A percentile compares a stretch with the other conserved stretches of the same genome.
phyloP scores from a whole-genome alignment of 2,888 invertebrate genomes.

The Physocephala rufipes region DNA sequence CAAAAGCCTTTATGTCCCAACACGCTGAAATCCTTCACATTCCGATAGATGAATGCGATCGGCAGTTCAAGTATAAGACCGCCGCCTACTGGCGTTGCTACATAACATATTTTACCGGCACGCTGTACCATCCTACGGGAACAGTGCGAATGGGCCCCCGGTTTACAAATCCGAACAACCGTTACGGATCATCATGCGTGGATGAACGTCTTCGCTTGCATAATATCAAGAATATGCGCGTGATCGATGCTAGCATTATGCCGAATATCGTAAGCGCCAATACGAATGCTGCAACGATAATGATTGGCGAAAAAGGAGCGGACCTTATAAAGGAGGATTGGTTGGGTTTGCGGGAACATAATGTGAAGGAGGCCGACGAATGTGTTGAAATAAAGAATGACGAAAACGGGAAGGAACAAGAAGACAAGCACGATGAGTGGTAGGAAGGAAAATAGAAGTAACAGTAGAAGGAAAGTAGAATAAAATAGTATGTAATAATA shows the following conservation, averaged over 20 bases:
- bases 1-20: conserved; percentile 62
- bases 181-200: conserved; percentile 73
- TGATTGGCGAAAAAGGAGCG: conserved; percentile 85
- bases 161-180: not conserved
- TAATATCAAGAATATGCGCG: conserved; percentile 72
- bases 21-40: conserved; percentile 53
- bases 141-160: conserved; percentile 78
- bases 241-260: conserved; percentile 74
- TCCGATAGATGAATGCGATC: conserved; percentile 54
- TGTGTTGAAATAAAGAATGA: too few relatives aligned
- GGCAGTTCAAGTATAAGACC: conserved; percentile 46
- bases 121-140: conserved; percentile 75
- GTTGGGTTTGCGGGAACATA: not conserved
- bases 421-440: not conserved
- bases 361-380: too few relatives aligned
- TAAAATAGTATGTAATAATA: not conserved
- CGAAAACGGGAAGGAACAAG: too few relatives aligned
- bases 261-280: conserved; percentile 72
- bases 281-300: conserved; percentile 83
- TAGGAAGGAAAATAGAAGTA: not conserved
- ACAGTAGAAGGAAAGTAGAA: not conserved
- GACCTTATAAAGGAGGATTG: conserved; percentile 65
- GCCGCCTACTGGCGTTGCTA: conserved; percentile 75
- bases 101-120: conserved; percentile 72
- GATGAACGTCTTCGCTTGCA: conserved; percentile 73